Base-by-base conservation (phyloP, 2,888 invertebrate species). In the Apotomis capreana region DNA sequence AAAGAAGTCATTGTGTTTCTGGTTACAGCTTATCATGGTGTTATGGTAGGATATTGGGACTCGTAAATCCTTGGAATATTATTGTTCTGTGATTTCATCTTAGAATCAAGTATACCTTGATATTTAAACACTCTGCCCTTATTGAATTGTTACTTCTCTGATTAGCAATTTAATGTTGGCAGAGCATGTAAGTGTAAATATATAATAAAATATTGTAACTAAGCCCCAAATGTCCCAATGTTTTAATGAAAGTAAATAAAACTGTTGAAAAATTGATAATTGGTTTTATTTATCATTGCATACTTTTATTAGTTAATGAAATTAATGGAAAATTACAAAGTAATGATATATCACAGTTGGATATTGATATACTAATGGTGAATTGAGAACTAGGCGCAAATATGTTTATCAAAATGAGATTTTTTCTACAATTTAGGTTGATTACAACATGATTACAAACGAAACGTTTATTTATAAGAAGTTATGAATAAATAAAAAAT, bases 311-410 rank as follows among this genome's bases (percentile, higher is more conserved):
- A 57, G 6, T 68, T 61, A 74, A 63, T 65, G 68, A 64, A 67
- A 68, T 57, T 54, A 64, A 65, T 70, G 74, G 68, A 73, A 78
- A 76, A 78, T 76, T 79, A 76, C 74, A 75, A 76, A 76, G 70
- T 77, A 79, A 79, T 78, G 75, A 79, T 62, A 80, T 90, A 91
- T 89, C 90, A 90, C 89, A 90, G 90, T 87, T 89, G 83, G 87
- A 83, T 84, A 86, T 89, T 90, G 83, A 78, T 81, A 87, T 89
- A 90, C 84, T 74, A 72, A 67, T 61, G 55, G 57, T 63, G 52
- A 54, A n/a, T 62, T 51, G 37, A 59, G 40, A 64, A 63, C 58
- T 59, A 68, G 59, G 63, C 58, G 49, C 71, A 13, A 60, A 68
- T 57, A 63, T 52, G 37, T 63, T 58, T 63, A 72, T 68, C 52